A percentile compares a stretch with the other conserved stretches of the same genome.
Conservation (phyloP, 2,113 vertebrate species). For the Poeciliopsis retropinna region DNA sequence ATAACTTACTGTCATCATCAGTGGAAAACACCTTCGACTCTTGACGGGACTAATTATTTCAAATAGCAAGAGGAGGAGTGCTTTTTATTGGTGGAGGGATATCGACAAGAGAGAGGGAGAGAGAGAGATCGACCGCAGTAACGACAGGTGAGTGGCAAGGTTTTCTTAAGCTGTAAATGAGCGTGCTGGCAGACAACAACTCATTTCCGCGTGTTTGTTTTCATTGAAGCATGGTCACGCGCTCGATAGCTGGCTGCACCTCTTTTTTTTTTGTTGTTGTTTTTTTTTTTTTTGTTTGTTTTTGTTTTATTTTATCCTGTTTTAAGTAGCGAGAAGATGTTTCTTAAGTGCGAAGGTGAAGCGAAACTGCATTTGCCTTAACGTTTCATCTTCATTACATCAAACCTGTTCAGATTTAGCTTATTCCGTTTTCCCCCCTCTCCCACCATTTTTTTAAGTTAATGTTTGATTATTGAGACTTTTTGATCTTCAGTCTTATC, state of each 20-base stretch:
- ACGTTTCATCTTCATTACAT: neutral
- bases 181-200: conserved; percentile 10
- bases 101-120: conserved; percentile 20
- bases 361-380: neutral
- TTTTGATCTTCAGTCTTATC: neutral
- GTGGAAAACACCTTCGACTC: conserved; percentile 53
- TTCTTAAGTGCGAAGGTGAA: conserved; percentile 7
- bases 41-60: conserved; percentile 73
- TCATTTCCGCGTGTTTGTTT: neutral
- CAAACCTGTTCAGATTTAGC: neutral
- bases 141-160: conserved; percentile 75
- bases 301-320: neutral
- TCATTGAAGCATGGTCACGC: neutral
- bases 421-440: neutral
- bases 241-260: neutral
- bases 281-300: conserved; percentile 1
- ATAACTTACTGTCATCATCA: conserved; percentile 77
- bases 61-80: conserved; percentile 60
- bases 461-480: neutral
- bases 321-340: neutral
- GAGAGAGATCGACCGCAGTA: conserved; percentile 20
- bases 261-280: conserved; percentile 7
- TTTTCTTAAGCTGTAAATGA: neutral
- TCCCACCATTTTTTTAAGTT: neutral
- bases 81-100: conserved; percentile 2